Evolutionary conservation across 2,888 invertebrate species (phyloP), one percentile per base, ranked within the genome.

Genomic region (Neoascia interrupta): DNA sequence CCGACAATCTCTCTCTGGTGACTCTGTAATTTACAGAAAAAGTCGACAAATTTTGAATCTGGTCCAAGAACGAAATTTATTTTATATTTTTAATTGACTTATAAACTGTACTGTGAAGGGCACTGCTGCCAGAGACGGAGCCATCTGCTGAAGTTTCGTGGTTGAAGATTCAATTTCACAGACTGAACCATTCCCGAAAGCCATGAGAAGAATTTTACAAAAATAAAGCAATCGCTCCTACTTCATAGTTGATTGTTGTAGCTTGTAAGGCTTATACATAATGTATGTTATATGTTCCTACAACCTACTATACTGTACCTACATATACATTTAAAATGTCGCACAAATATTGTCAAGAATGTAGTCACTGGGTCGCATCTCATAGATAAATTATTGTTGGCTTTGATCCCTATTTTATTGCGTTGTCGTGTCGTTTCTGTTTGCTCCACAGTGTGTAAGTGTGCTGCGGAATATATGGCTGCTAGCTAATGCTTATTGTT

Each of bases 41-140:
- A 68, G 64, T 76, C 72, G 76, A 76, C 76, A 64, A 74, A 51
- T 34, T 68, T 76, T 70, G 70, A 76, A 76, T 72, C 58, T 64
- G 45, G 39, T 66, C 76, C 58, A 76, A 70, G 64, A 76, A 58
- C 64, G 45, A 70, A 64, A 64, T 41, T 70, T 56, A 37, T 45
- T 68, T 47, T 54, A 21, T 10, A 54, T 49, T 76, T 76, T 76
- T 76, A 76, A 76, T 76, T 76, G 76, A 76, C 72, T 76, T 76
- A 43, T 54, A 76, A 76, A 72, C 64, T 76, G 53, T 76, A 37
- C 43, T 31, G 26, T 49, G 15, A n/a, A 2, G 31, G 5, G 45
- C 19, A 13, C 10, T 5, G 6, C 15, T 15, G 11, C 15, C 10
- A 8, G 36, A 10, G 3, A 10, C 11, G 23, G n/a, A 39, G 39